Evolutionary conservation across 2,113 vertebrate species (phyloP).

Genomic region (Gorsachius goisagi): DNA sequence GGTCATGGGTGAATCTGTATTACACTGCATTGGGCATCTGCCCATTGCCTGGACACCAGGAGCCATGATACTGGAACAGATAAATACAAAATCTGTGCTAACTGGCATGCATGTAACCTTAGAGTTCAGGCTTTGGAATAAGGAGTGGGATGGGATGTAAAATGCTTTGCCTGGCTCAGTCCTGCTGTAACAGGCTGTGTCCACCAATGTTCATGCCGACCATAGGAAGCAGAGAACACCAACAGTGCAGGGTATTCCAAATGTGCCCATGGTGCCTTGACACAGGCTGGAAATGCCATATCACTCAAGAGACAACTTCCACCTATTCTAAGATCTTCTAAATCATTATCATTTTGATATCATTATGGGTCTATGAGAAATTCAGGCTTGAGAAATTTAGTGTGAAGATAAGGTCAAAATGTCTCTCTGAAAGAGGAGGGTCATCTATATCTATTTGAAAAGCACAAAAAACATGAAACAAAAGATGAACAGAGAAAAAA

Average conservation of each 20-base stretch:
- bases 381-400: not conserved
- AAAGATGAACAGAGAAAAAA: not conserved
- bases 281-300: not conserved
- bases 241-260: not conserved
- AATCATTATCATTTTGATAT: not conserved
- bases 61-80: not conserved
- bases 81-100: not conserved
- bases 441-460: not conserved
- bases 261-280: fast-evolving
- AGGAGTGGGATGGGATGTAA: not conserved
- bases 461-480: not conserved
- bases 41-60: not conserved
- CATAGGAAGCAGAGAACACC: not conserved
- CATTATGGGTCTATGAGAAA: not conserved
- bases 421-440: not conserved
- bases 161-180: not conserved
- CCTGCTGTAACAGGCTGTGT: not conserved
- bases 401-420: not conserved
- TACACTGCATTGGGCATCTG: not conserved
- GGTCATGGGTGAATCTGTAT: not conserved
- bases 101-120: not conserved
- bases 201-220: not conserved
- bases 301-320: not conserved
- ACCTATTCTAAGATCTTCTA: not conserved
- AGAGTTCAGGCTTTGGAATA: not conserved